A percentile compares a stretch with the other conserved stretches of the same genome.
phyloP scores from a whole-genome alignment of 2,888 invertebrate genomes.

The Diarsia rubi region DNA sequence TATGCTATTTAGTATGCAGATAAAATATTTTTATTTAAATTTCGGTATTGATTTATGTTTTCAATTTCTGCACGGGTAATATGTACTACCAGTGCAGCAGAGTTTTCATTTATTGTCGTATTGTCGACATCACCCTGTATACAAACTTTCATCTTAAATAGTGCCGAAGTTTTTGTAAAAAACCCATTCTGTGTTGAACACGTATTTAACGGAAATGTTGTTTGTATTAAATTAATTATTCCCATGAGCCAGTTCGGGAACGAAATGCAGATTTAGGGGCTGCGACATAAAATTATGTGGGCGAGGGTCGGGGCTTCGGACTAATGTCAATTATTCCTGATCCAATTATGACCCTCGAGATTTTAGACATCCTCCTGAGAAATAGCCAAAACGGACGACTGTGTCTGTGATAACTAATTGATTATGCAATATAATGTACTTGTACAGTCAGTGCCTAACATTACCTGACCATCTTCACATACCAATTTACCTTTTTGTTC shows the following conservation, averaged over 20 bases:
- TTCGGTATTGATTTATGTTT: no score
- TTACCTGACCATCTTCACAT: no score
- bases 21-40: no score
- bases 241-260: slow-evolving; percentile 29
- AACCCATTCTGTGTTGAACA: not conserved
- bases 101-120: no score
- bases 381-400: slow-evolving; percentile 42
- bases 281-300: slow-evolving; percentile 45
- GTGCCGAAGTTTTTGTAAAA: not conserved
- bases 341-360: slow-evolving; percentile 76
- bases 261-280: slow-evolving; percentile 56
- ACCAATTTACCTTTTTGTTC: no score
- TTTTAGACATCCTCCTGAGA: slow-evolving; percentile 67
- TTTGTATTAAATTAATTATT: slow-evolving; percentile 47
- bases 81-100: no score
- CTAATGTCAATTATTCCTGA: slow-evolving; percentile 67
- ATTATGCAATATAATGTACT: slow-evolving; percentile 13
- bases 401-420: slow-evolving; percentile 60
- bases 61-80: no score
- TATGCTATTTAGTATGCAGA: no score
- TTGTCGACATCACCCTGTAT: not conserved
- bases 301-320: slow-evolving; percentile 12
- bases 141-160: not conserved
- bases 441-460: no score
- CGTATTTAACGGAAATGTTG: slow-evolving; percentile 29